Evolutionary conservation across 2,888 invertebrate genomes (phyloP), one percentile per base, ranked within the genome.

Genomic region (Drosophila nr. fundita): DNA sequence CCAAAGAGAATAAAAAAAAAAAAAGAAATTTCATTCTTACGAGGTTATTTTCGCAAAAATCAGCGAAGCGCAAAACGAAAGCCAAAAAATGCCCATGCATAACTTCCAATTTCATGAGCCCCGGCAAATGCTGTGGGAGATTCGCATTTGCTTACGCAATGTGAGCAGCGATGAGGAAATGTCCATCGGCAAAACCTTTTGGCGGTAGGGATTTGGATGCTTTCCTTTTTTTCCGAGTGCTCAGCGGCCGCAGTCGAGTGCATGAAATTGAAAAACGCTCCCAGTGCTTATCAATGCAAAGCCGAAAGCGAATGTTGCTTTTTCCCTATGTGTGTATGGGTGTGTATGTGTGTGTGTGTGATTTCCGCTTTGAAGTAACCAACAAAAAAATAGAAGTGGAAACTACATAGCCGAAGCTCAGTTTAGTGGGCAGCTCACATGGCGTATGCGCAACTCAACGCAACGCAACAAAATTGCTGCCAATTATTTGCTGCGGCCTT

Each of bases 401-500:
- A 45, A 24, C 45, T 24, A 42, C 21, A 42, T 54, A n/a, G 30
- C 27, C 49, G 27, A 55, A 64, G 27, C 36, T 55, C 53, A 21
- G 58, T 38, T 72, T 59, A 73, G 72, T 59, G 73, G 42, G 30
- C 30, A 42, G 59, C 73, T 65, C 63, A 57, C 32, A 72, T 64
- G 54, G 58, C 18, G 36, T 50, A 73, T 42, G 27, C 53, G 32
- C 36, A 54, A 54, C 53, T 21, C 21, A 45, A 40, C 54, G 38
- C n/a, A 34, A 24, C 45, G 38, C 13, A 42, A 40, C 50, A 40
- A 32, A 60, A 58, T 61, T 38, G 27, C 42, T 59, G 81, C 86
- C 82, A 82, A 82, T 82, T 86, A 82, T 86, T 74, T 67, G 66
- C 58, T 54, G 80, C 13, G 67, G 68, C 64, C 73, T 36, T 83